Base-by-base conservation (phyloP, 1,140 invertebrate species). In the Pseudomyrmex concolor region DNA sequence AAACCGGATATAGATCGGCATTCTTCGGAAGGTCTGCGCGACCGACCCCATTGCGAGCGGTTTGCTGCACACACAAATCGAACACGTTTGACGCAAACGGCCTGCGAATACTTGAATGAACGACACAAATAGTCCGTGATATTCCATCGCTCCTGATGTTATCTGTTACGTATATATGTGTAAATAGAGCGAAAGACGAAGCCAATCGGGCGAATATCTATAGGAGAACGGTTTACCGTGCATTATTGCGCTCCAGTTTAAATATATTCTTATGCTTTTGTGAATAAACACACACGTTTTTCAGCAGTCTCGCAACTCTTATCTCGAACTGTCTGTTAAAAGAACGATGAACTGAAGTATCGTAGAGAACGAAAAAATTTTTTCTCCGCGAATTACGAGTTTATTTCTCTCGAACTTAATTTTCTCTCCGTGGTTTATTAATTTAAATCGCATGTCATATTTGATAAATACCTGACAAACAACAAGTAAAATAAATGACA, bases 1-100 rank as follows among this genome's bases (percentile, higher is more conserved):
- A 51, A 85, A 78, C 84, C 84, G 84, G 84, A 87, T 81, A 72
- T 87, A 74, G 72, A 82, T 78, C 50, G 71, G 5, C 67, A 83
- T 85, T 87, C 78, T 85, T 84, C 50, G 62, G 51, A 73, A 51
- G 74, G 55, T 17, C 55, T 50, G 43, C 13, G 54, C 45, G 22
- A 51, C 17, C 13, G 12, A 54, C 48, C 54, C 63, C 45, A 10
- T 55, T 57, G 54, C 48, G 68, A 57, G 17, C 22, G 34, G 1
- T 43, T 25, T 48, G 13, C 55, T 59, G 34, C 34, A 34, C 34
- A 34, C 34, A 34, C 60, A 15, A 60, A 62, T 84, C 59, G 48
- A 43, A 7, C 4, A 22, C 34, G 54, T 51, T 74, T 54, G 59
- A 68, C 66, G 85, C 84, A 80, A 80, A 80, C 76, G 48, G 25